Conservation (phyloP, 2,113 vertebrate genomes). For the Cebidichthys violaceus region DNA sequence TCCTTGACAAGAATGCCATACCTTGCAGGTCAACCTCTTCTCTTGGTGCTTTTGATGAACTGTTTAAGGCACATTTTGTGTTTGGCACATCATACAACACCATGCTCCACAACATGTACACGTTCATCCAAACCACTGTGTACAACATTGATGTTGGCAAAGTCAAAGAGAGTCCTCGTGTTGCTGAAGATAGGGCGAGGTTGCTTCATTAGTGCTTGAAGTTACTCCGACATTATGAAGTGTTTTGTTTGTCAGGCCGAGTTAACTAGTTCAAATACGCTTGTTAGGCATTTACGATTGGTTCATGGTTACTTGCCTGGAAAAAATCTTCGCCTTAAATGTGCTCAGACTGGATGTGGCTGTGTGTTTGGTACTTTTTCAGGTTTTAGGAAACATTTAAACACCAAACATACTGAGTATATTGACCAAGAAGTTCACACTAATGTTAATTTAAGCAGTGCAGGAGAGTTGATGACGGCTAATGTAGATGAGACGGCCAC, state of each 20-base stretch:
- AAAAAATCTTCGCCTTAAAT: conserved; percentile 36
- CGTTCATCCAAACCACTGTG: background rate
- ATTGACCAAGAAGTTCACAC: background rate
- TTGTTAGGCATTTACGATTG: conserved; percentile 46
- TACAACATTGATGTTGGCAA: conserved; percentile 24
- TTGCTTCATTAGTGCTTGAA: conserved; percentile 45
- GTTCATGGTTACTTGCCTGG: conserved; percentile 48
- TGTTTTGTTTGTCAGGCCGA: conserved; percentile 28
- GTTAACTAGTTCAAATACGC: conserved; percentile 20
- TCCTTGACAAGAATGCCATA: conserved; percentile 18
- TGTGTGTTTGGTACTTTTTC: too few species aligned
- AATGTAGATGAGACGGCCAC: background rate
- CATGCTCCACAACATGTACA: conserved; percentile 27
- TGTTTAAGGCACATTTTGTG: too few species aligned
- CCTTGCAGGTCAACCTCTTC: conserved; percentile 44
- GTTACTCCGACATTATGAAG: background rate
- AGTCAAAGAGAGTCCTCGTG: conserved; percentile 38
- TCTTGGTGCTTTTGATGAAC: too few species aligned
- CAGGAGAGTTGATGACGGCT: background rate
- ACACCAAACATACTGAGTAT: too few species aligned
- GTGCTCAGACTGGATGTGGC: conserved; percentile 23
- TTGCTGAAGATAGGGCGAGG: conserved; percentile 43
- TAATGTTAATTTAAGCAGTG: background rate
- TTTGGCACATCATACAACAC: conserved; percentile 7
- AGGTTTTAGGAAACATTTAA: too few species aligned